These are phyloP conservation scores for Virgularia gustaviana DNA, from an alignment of 92 coral and sea anemone genomes.

Conservation along the genomic window DNA sequence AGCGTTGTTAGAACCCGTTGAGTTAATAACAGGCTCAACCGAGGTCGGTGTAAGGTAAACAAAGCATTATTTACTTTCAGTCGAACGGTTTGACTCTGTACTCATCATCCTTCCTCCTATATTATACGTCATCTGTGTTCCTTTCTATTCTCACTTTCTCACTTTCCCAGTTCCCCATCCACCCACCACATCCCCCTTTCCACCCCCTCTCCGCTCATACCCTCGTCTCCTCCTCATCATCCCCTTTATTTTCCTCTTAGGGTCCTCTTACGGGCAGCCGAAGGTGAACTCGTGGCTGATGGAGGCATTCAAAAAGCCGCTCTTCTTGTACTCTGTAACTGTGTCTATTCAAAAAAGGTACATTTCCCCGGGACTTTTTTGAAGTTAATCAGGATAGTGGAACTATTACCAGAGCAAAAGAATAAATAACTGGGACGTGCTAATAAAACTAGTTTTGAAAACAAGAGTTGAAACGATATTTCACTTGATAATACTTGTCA, in stretches of 20 bases:
- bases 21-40: conserved; percentile 70
- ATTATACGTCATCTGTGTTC: too few species aligned
- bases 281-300: conserved; percentile 76
- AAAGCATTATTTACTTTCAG: not conserved
- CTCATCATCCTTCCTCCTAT: too few species aligned
- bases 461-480: too few species aligned
- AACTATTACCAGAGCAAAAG: too few species aligned
- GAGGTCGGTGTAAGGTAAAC: conserved; percentile 84
- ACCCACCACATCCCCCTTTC: not conserved
- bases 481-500: too few species aligned
- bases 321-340: conserved; percentile 83
- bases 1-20: conserved; percentile 69
- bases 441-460: too few species aligned
- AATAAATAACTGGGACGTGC: too few species aligned
- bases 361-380: not conserved
- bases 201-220: not conserved
- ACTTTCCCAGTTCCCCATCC: not conserved
- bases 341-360: conserved; percentile 91
- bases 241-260: not conserved
- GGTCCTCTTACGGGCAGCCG: conserved; percentile 77
- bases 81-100: not conserved
- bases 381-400: not conserved
- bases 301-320: conserved; percentile 89
- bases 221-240: not conserved
- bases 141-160: too few species aligned